phyloP scores from a whole-genome alignment of 2,113 vertebrate species.

The Pantherophis guttatus region DNA sequence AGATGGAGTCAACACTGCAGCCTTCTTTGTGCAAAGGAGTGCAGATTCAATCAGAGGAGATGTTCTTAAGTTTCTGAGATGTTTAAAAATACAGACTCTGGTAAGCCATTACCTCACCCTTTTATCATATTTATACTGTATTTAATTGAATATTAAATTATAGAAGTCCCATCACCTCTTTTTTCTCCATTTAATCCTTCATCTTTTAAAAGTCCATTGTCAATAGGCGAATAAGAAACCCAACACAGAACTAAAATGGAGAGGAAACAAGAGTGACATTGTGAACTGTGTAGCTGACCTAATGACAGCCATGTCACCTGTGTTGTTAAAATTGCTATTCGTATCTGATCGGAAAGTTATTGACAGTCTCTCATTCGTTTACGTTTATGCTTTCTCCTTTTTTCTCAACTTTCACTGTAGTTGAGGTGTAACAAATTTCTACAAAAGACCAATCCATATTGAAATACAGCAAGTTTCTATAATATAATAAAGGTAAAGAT shows the following conservation, averaged over 20 bases:
- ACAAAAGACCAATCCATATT: not conserved
- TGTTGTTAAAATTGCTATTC: not conserved
- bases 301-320: not conserved
- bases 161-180: not conserved
- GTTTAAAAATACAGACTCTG: not conserved
- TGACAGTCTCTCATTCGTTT: not conserved
- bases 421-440: not conserved
- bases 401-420: not conserved
- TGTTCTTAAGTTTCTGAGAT: not conserved
- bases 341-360: not conserved
- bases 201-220: not conserved
- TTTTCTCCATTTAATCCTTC: not conserved
- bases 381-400: not conserved
- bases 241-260: not conserved
- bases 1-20: not conserved
- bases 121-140: not conserved
- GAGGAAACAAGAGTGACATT: not conserved
- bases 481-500: too few relatives aligned
- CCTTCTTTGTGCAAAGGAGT: not conserved
- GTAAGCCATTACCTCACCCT: not conserved
- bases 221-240: not conserved
- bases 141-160: not conserved
- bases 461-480: not conserved
- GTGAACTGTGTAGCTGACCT: not conserved
- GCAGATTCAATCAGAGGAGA: not conserved